A percentile compares a stretch with the other conserved stretches of the same genome.
Evolutionary conservation across 2,888 invertebrate genomes (phyloP).

Genomic region (Pammene aurita): DNA sequence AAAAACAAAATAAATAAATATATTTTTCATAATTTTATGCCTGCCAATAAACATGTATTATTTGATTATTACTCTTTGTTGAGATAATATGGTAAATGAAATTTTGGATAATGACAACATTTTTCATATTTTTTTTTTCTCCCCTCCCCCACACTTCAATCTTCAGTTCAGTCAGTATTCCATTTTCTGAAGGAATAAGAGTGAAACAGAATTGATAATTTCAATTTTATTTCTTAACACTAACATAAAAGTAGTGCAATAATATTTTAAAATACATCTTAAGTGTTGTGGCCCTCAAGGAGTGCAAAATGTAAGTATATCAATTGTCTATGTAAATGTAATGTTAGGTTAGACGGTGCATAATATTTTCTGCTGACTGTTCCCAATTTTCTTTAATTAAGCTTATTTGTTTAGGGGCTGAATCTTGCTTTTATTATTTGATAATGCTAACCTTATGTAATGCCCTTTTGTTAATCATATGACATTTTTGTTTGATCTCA

Average conservation of each 20-base stretch:
- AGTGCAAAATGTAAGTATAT: slow-evolving; percentile 64
- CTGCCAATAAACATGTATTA: neutral
- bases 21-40: neutral
- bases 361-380: slow-evolving; percentile 73
- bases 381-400: slow-evolving; percentile 63
- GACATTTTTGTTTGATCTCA: slow-evolving; percentile 18
- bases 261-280: slow-evolving; percentile 3
- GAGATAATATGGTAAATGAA: neutral
- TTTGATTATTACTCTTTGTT: neutral
- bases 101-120: slow-evolving; percentile 7
- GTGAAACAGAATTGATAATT: slow-evolving; percentile 11
- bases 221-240: slow-evolving; percentile 12
- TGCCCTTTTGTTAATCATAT: slow-evolving; percentile 37
- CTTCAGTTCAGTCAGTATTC: slow-evolving; percentile 34
- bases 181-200: slow-evolving; percentile 32
- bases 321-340: slow-evolving; percentile 54
- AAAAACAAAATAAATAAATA: neutral
- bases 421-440: slow-evolving; percentile 70
- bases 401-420: slow-evolving; percentile 78
- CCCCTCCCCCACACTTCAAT: slow-evolving; percentile 2
- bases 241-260: slow-evolving; percentile 33
- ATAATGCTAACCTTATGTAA: slow-evolving; percentile 49
- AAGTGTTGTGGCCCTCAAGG: slow-evolving; percentile 20
- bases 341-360: slow-evolving; percentile 79
- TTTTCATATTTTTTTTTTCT: slow-evolving; percentile 6